Percentiles rank a stretch among this genome's conserved stretches.
These are phyloP conservation scores for Eristalinus aeneus DNA, from an alignment of 2,888 invertebrate genomes.

Conservation along the genomic window DNA sequence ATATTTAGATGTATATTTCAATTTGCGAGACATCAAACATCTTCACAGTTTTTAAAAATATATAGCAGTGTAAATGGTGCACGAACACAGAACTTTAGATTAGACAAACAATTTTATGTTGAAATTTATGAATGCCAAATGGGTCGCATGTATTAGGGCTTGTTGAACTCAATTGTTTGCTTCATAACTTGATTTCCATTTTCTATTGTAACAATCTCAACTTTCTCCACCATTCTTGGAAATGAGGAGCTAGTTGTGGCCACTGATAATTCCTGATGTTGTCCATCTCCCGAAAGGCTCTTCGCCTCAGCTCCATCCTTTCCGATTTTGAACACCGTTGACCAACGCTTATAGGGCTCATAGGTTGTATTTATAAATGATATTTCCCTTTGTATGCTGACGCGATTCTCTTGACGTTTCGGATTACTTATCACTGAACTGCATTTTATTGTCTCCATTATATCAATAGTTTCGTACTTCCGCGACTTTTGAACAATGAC, in stretches of 20 bases:
- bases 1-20: neutral
- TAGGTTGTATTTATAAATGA: conserved; percentile 56
- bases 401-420: conserved; percentile 27
- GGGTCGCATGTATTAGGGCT: conserved; percentile 1
- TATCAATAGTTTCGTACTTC: neutral
- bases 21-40: neutral
- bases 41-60: neutral
- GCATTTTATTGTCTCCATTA: conserved; percentile 54
- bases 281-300: conserved; percentile 3
- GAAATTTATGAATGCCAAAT: neutral
- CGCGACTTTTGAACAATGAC: conserved; percentile 19
- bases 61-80: conserved; percentile 35
- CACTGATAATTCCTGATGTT: conserved; percentile 28
- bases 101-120: neutral
- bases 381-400: conserved; percentile 51
- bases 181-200: conserved; percentile 53
- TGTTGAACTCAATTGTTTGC: conserved; percentile 49
- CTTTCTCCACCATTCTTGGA: conserved; percentile 40
- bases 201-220: conserved; percentile 47
- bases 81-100: conserved; percentile 31
- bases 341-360: conserved; percentile 58
- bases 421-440: conserved; percentile 54
- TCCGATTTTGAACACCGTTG: conserved; percentile 48
- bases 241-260: conserved; percentile 19
- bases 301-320: conserved; percentile 25